phyloP scores from a whole-genome alignment of 2,113 vertebrate genomes.

The Calidris pygmaea region DNA sequence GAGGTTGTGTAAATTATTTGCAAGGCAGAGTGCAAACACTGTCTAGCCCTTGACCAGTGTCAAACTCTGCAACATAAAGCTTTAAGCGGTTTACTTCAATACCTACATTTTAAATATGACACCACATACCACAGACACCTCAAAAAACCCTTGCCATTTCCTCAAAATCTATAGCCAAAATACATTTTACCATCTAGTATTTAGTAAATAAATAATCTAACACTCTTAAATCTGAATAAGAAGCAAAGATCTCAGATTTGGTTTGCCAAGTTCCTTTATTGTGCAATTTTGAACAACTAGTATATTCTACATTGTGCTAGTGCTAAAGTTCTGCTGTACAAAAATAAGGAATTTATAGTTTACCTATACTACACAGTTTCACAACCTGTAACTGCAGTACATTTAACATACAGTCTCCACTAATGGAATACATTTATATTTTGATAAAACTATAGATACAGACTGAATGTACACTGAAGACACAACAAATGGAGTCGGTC shows the following conservation, averaged over 20 bases:
- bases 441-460: conserved; percentile 73
- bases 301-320: conserved; percentile 85
- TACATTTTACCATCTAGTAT: conserved; percentile 50
- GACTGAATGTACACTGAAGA: conserved; percentile 76
- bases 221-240: conserved; percentile 80
- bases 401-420: conserved; percentile 80
- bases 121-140: background rate
- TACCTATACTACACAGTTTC: conserved; percentile 80
- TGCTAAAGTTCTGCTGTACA: conserved; percentile 82
- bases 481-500: conserved; percentile 70
- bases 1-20: conserved; percentile 36
- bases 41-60: background rate
- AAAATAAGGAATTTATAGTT: conserved; percentile 85
- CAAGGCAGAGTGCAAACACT: conserved; percentile 5
- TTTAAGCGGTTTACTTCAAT: background rate
- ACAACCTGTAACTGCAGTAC: conserved; percentile 79
- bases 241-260: conserved; percentile 84
- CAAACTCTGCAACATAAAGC: conserved; percentile 17
- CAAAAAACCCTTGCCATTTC: conserved; percentile 3
- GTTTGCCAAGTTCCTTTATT: conserved; percentile 92
- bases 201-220: conserved; percentile 44
- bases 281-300: conserved; percentile 86
- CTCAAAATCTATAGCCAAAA: conserved; percentile 60
- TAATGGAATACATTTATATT: conserved; percentile 78
- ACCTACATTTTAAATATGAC: background rate